Evolutionary conservation across 1,140 invertebrate species (phyloP).

Genomic region (Eciton burchellii): DNA sequence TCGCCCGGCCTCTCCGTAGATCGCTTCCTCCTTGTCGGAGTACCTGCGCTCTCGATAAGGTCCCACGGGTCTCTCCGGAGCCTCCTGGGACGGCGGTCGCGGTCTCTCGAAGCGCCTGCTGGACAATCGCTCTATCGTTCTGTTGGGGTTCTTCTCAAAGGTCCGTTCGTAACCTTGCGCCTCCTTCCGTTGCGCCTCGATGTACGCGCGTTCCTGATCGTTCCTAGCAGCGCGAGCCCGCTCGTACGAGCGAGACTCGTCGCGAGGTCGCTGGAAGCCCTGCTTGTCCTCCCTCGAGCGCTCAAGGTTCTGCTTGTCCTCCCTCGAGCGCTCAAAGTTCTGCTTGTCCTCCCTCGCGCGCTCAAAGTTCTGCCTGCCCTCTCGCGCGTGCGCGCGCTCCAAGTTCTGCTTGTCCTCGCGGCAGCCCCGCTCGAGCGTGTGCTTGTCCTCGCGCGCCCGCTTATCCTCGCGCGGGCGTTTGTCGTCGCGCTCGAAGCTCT

Average conservation of each 20-base stretch:
- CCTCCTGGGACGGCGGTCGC: conserved; percentile 82
- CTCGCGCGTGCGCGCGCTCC: conserved; percentile 27
- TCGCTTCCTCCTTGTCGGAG: conserved; percentile 82
- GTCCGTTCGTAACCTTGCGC: conserved; percentile 57
- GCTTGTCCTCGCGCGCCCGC: conserved; percentile 13
- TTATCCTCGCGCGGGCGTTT: conserved; percentile 27
- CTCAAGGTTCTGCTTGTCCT: conserved; percentile 67
- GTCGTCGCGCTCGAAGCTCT: conserved; percentile 21
- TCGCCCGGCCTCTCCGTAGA: conserved; percentile 81
- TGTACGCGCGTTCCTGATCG: conserved; percentile 40
- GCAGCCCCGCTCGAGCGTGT: background rate
- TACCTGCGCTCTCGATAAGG: conserved; percentile 77
- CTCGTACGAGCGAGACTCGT: conserved; percentile 40
- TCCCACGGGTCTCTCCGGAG: conserved; percentile 81
- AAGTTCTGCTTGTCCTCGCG: conserved; percentile 58
- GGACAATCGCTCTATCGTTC: conserved; percentile 72
- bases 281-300: conserved; percentile 23
- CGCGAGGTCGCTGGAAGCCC: conserved; percentile 20
- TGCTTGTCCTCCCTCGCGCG: conserved; percentile 44
- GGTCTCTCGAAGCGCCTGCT: conserved; percentile 81
- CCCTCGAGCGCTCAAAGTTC: conserved; percentile 69
- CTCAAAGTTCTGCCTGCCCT: conserved; percentile 7
- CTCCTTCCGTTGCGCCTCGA: conserved; percentile 37
- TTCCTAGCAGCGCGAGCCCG: conserved; percentile 6
- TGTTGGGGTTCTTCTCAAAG: conserved; percentile 81